A percentile compares a stretch with the other conserved stretches of the same genome.
These are phyloP conservation scores for Microctonus hyperodae DNA, from an alignment of 2,888 invertebrate genomes.

Conservation along the genomic window DNA sequence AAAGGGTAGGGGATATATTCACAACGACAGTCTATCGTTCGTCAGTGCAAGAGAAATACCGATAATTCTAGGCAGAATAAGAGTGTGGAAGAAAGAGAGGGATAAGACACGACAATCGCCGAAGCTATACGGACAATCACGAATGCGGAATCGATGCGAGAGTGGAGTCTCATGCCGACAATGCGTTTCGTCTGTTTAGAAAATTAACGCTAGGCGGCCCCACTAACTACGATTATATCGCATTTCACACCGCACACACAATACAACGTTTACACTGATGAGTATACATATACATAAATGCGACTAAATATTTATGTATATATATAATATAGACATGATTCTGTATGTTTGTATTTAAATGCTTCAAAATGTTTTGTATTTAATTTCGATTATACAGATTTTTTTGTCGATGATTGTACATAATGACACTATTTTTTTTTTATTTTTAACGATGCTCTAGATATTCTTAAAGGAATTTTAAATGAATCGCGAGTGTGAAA, in stretches of 20 bases:
- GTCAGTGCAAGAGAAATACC: not conserved
- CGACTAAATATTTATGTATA: not conserved
- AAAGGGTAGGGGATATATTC: not conserved
- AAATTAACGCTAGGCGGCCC: constrained; percentile 31
- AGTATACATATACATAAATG: not conserved
- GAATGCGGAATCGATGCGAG: constrained; percentile 42
- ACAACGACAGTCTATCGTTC: not conserved
- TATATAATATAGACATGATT: not conserved
- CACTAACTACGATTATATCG: constrained; percentile 25
- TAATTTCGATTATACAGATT: no score
- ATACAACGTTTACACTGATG: not conserved
- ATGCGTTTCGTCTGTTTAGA: constrained; percentile 19
- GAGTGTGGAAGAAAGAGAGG: not conserved
- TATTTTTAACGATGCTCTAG: no score
- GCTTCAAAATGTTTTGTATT: not conserved
- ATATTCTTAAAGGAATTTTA: no score
- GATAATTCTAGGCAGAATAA: not conserved
- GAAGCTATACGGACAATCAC: constrained; percentile 42
- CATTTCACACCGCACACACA: constrained; percentile 14
- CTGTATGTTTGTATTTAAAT: not conserved
- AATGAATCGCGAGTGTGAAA: no score
- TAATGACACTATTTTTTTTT: no score
- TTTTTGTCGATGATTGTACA: no score
- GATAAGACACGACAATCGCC: constrained; percentile 36
- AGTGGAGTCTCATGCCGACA: constrained; percentile 25